These are phyloP conservation scores for Charina bottae DNA, from an alignment of 2,113 vertebrate species.

Conservation along the genomic window DNA sequence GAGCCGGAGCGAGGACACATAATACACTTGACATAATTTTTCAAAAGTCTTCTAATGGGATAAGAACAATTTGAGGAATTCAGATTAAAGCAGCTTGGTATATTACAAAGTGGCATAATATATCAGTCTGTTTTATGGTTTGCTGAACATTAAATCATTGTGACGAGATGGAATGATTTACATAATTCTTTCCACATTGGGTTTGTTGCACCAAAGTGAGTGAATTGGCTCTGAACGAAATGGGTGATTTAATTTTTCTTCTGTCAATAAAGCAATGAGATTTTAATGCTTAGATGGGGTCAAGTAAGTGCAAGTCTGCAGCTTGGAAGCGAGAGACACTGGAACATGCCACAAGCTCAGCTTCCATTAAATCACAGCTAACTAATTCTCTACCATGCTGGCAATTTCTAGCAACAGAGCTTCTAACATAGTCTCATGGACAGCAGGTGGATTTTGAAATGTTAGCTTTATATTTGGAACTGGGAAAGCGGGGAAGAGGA, in stretches of 20 bases:
- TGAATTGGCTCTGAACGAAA: constrained; percentile 51
- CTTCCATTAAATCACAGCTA: neutral
- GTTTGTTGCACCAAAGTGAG: constrained; percentile 27
- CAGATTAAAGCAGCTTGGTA: neutral
- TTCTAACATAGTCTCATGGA: no score
- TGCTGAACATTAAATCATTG: constrained; percentile 51
- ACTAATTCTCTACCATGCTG: neutral
- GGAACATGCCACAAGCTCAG: neutral
- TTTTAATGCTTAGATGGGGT: constrained; percentile 54
- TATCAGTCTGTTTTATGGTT: constrained; percentile 38
- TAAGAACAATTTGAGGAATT: constrained; percentile 19
- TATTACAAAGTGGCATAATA: constrained; percentile 26
- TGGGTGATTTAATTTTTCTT: constrained; percentile 41
- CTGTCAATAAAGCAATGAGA: constrained; percentile 17
- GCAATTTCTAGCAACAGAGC: neutral
- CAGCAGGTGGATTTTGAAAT: neutral
- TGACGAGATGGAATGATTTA: constrained; percentile 44
- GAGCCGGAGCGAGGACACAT: constrained; percentile 1
- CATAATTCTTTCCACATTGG: constrained; percentile 32
- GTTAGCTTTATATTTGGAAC: neutral
- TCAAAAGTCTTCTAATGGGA: constrained; percentile 34
- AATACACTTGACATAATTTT: constrained; percentile 46
- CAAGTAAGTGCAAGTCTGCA: constrained; percentile 26
- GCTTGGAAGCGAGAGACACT: neutral
- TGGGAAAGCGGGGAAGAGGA: neutral